Base-by-base conservation (phyloP, 2,888 invertebrate genomes). In the Toxonevra muliebris region DNA sequence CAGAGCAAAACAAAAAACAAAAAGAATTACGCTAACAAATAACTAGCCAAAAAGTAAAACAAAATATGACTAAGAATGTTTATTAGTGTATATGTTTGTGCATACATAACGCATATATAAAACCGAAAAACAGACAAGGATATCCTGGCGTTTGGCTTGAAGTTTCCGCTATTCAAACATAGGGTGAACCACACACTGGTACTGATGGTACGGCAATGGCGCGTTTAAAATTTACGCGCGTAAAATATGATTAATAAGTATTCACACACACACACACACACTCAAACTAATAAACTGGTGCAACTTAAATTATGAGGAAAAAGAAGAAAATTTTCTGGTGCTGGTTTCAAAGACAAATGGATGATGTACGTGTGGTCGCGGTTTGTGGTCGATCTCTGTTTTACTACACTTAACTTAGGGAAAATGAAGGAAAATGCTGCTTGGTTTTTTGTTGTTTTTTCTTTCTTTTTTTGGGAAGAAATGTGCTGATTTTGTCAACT, bases 401-500 rank as follows among this genome's bases (percentile, higher is more conserved):
- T 30, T 30, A 30, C n/a, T n/a, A n/a, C n/a, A n/a, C n/a, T n/a
- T n/a, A 30, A 30, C 7, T 2, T 30, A 30, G n/a, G n/a, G n/a
- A 30, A 30, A 7, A 4, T 30, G 7, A 7, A 30, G 7, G 30
- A 30, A 30, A 30, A 30, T 30, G 30, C 30, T 30, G 7, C 30
- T 2, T 30, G 30, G 30, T 30, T 30, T n/a, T 30, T 30, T 30
- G 30, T 30, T 30, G 7, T 30, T 30, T 7, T 30, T 30, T 69
- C 68, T 65, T 68, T 66, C 66, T 68, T 72, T 30, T 30, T 30
- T 30, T 30, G 30, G 7, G 30, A 30, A 70, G 68, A 71, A 76
- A 77, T 79, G 67, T 77, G 81, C 82, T 82, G 81, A 81, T 82
- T 81, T 77, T 79, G 82, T 80, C 79, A 79, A 80, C 82, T 81